Base-by-base conservation (phyloP, 2,113 vertebrate species). In the Gasterosteus nipponicus region DNA sequence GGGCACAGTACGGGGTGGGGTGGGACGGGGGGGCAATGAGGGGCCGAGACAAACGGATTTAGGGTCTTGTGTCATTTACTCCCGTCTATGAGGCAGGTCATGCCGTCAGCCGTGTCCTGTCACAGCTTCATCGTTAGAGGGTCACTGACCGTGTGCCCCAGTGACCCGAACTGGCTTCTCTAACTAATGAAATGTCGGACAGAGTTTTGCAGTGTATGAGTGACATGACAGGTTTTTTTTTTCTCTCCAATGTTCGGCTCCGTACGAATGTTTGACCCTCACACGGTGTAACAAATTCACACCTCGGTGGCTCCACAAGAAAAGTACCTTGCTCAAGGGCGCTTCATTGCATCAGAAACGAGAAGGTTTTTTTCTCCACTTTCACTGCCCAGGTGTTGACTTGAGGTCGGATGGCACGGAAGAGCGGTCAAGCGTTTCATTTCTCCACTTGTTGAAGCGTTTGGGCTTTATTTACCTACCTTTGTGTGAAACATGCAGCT, bases 31-130 rank as follows among this genome's bases (percentile, higher is more conserved):
- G 51, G 39, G 33, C 66, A 68, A 76, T 49, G 35, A 71, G 46
- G 70, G 66, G 81, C 16, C 15, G 64, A 76, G 76, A 83, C 80
- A 89, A 84, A 84, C 61, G 77, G 84, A 89, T 73, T 47, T 29
- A 82, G 81, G 76, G 69, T 77, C 90, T 81, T 82, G 81, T 87
- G 81, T 91, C 82, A 81, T 90, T 87, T 87, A 78, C 81, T 87
- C 63, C 82, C 78, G 39, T 85, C 88, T 72, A 74, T 81, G 85
- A 84, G 86, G 76, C 90, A 88, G 89, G 90, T 91, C 88, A 64
- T 64, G 81, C 85, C 86, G 84, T 91, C 89, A 89, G 92, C 87
- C 89, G 85, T 91, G 86, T 90, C 88, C 86, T 91, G 91, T 91
- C 89, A 87, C 74, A 73, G 83, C 77, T 79, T 66, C 88, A 91